Evolutionary conservation across 2,797 vertebrate genomes (phyloP).

Genomic region (Moxostoma hubbsi): DNA sequence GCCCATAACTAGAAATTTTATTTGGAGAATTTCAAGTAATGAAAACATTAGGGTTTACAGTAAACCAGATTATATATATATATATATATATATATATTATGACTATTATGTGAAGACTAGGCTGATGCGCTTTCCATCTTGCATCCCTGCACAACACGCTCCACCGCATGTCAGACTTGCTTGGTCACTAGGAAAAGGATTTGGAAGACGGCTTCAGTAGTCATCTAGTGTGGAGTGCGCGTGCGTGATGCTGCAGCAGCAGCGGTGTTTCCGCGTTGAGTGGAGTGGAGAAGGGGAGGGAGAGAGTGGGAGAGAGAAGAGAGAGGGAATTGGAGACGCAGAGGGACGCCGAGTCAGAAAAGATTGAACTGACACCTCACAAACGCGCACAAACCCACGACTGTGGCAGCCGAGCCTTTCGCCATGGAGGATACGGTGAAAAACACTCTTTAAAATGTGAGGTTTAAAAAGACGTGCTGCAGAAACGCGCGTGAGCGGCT

Average conservation of each 20-base stretch:
- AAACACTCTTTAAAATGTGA: constrained; percentile 75
- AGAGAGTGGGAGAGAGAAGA: constrained; percentile 57
- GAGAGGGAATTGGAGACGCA: constrained; percentile 66
- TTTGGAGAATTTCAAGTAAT: too few species aligned
- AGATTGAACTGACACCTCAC: constrained; percentile 63
- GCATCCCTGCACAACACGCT: constrained; percentile 53
- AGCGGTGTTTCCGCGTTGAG: constrained; percentile 60
- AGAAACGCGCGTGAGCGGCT: constrained; percentile 68
- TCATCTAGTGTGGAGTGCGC: constrained; percentile 62
- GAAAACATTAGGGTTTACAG: too few species aligned
- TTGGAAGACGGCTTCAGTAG: constrained; percentile 36
- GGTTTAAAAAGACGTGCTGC: constrained; percentile 63
- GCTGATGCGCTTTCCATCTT: constrained; percentile 37
- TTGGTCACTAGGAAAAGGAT: constrained; percentile 31
- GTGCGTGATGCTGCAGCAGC: constrained; percentile 64
- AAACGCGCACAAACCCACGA: constrained; percentile 41
- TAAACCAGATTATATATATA: too few species aligned
- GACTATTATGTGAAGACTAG: too few species aligned
- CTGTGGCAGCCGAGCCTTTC: constrained; percentile 62
- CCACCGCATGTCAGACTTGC: constrained; percentile 7
- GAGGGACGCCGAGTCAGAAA: constrained; percentile 70
- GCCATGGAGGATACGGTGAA: constrained; percentile 74
- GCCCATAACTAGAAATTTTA: too few species aligned
- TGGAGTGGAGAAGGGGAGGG: constrained; percentile 36
- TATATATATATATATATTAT: too few species aligned